Conservation (phyloP, 2,888 invertebrate species). For the Phrixothrix hirtus region DNA sequence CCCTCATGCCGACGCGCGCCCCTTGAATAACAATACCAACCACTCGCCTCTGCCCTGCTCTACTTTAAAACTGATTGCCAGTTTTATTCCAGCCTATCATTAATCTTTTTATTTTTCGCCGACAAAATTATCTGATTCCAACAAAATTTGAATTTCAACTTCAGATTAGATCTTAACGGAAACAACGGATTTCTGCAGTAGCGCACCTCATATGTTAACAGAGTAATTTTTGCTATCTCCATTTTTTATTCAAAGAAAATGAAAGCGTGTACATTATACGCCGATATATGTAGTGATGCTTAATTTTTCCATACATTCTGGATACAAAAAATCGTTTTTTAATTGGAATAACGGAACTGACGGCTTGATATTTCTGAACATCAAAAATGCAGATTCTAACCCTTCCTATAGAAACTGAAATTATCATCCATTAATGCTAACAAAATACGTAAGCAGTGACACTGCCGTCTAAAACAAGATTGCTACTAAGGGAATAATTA, state of each 20-base stretch:
- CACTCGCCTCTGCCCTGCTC: slow-evolving; percentile 30
- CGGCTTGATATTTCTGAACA: too few species aligned
- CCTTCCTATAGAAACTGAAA: too few species aligned
- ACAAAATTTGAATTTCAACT: slow-evolving; percentile 22
- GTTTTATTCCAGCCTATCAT: slow-evolving; percentile 31
- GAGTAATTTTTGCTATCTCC: too few species aligned
- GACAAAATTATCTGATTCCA: slow-evolving; percentile 26
- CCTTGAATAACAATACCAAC: slow-evolving; percentile 46
- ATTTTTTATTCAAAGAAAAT: too few species aligned
- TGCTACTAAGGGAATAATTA: not conserved
- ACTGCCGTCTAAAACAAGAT: too few species aligned
- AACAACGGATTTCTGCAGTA: slow-evolving; percentile 4
- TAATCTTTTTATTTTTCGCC: slow-evolving; percentile 30
- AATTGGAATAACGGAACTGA: too few species aligned
- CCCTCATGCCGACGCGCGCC: slow-evolving; percentile 41
- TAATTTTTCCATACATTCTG: too few species aligned
- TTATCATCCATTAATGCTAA: too few species aligned
- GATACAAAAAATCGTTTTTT: not conserved
- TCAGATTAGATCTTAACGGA: slow-evolving; percentile 9
- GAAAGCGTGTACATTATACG: not conserved
- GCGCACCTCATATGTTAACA: slow-evolving; percentile 1
- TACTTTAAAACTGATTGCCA: slow-evolving; percentile 32
- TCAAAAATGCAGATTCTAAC: too few species aligned
- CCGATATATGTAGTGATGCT: too few species aligned
- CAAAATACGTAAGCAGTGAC: too few species aligned